These are phyloP conservation scores for Meiosimyza platycephala DNA, from an alignment of 2,888 invertebrate genomes.

Conservation along the genomic window DNA sequence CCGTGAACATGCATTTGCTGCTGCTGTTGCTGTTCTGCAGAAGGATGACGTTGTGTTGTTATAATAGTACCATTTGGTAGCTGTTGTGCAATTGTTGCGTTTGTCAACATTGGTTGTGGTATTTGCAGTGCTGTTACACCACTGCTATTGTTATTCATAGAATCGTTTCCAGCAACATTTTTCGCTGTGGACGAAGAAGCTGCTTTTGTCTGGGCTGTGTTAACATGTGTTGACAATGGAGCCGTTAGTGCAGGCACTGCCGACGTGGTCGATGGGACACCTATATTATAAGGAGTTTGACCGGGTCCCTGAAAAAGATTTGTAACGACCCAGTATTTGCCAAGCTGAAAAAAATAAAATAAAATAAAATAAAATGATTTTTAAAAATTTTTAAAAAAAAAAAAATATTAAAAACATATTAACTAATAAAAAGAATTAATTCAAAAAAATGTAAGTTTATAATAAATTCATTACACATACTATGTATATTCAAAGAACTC, in stretches of 20 bases:
- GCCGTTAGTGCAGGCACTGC: slow-evolving; percentile 52
- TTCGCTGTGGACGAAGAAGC: slow-evolving; percentile 33
- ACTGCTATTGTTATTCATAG: slow-evolving; percentile 43
- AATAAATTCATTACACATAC: too few species aligned
- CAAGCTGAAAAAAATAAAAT: slow-evolving; percentile 68
- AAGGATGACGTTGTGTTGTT: slow-evolving; percentile 49
- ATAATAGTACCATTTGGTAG: slow-evolving; percentile 56
- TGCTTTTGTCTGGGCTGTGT: slow-evolving; percentile 43
- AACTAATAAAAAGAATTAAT: too few species aligned
- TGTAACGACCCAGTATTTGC: slow-evolving; percentile 87
- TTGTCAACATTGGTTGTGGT: slow-evolving; percentile 54
- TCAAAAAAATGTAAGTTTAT: too few species aligned
- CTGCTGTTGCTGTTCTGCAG: slow-evolving; percentile 46
- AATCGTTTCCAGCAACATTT: slow-evolving; percentile 41
- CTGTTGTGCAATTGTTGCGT: slow-evolving; percentile 51
- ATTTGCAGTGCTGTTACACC: slow-evolving; percentile 51
- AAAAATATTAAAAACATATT: too few species aligned
- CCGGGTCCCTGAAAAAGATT: slow-evolving; percentile 76
- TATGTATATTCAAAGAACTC: too few species aligned
- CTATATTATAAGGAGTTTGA: slow-evolving; percentile 52
- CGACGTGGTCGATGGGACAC: slow-evolving; percentile 49
- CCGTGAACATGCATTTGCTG: slow-evolving; percentile 47
- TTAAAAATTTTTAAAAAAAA: too few species aligned
- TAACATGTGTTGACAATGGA: slow-evolving; percentile 52
- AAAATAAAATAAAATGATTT: too few species aligned